Conservation (phyloP, 2,888 invertebrate species). For the Nudaria mundana region DNA sequence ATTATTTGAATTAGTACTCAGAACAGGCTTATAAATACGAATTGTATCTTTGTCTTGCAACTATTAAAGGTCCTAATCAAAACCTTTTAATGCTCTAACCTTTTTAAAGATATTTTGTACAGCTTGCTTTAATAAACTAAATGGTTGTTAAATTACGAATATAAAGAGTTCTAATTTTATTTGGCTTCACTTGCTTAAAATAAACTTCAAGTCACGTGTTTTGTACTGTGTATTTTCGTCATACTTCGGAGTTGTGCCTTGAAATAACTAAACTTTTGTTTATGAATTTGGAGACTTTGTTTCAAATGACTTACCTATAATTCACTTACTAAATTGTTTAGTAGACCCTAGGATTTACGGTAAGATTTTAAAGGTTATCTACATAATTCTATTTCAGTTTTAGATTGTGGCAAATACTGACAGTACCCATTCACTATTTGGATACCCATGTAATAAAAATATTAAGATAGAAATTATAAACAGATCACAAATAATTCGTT, state of each 20-base stretch:
- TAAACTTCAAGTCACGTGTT: neutral
- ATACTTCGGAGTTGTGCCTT: neutral
- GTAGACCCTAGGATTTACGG: neutral
- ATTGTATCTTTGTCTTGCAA: neutral
- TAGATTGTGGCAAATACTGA: too few species aligned
- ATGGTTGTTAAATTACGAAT: neutral
- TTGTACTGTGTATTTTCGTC: neutral
- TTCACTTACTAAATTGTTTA: neutral
- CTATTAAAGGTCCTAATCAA: neutral
- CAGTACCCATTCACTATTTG: too few species aligned
- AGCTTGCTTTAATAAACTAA: neutral
- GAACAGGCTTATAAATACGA: constrained; percentile 1
- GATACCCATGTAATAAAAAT: too few species aligned
- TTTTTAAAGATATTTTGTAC: neutral
- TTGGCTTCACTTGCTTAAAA: neutral
- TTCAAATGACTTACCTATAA: too few species aligned
- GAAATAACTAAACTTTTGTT: neutral
- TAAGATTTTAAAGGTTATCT: neutral
- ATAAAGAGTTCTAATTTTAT: neutral
- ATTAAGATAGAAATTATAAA: too few species aligned
- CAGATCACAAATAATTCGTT: too few species aligned
- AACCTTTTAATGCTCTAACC: neutral
- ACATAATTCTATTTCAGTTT: neutral
- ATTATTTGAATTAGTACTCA: constrained; percentile 5
- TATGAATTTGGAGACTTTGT: neutral